These are phyloP conservation scores for Rhinichthys osculus DNA, from an alignment of 2,797 vertebrate species.

Conservation along the genomic window DNA sequence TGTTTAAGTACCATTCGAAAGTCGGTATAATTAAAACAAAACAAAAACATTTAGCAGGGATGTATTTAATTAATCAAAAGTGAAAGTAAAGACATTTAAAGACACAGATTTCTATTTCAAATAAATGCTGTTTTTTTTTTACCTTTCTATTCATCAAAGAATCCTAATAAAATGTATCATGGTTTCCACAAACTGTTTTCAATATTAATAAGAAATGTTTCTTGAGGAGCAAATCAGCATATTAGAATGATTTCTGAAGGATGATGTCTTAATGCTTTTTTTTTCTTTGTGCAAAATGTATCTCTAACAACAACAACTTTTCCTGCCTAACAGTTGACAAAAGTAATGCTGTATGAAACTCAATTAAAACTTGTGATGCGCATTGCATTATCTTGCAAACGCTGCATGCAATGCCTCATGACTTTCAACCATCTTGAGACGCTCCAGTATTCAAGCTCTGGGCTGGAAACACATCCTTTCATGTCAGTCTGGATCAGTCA, in stretches of 20 bases:
- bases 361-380: constrained; percentile 1
- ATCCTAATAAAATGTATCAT: background rate
- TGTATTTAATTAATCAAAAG: background rate
- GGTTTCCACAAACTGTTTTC: background rate
- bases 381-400: constrained; percentile 21
- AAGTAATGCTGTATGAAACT: constrained; percentile 6
- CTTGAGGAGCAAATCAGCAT: background rate
- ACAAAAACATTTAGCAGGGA: background rate
- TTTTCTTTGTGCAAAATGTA: background rate
- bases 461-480: constrained; percentile 24
- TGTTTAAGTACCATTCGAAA: background rate
- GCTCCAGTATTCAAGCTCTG: constrained; percentile 26
- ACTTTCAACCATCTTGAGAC: constrained; percentile 24
- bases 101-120: background rate
- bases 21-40: background rate
- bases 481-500: constrained; percentile 49
- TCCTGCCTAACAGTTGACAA: constrained; percentile 4
- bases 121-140: background rate
- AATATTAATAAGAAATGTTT: background rate
- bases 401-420: constrained; percentile 14
- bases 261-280: background rate
- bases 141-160: background rate
- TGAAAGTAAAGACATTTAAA: background rate
- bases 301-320: constrained; percentile 7
- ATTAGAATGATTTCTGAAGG: background rate